Evolutionary conservation across 1,140 invertebrate species (phyloP), one percentile per base, ranked within the genome.

Genomic region (Dendrolimus kikuchii): DNA sequence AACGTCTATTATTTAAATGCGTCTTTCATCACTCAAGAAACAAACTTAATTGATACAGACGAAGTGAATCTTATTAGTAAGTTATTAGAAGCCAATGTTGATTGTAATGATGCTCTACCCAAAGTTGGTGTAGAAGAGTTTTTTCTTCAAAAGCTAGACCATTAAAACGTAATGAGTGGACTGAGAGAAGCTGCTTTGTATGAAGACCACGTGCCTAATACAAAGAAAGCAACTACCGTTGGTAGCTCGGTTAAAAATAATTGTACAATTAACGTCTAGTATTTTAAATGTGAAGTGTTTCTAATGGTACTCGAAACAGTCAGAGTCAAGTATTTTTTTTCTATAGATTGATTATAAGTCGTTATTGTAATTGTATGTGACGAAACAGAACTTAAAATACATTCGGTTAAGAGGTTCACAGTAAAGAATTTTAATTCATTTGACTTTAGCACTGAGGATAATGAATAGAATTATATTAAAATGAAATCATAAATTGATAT

Each of bases 131-230:
- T 23, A 23, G 38, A 56, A 44, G 49, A 40, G 63, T 74, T 66
- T 77, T 73, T 75, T 53, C 53, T 71, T 78, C 23, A 23, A 23
- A 23, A 74, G 54, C 62, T 65, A 79, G 72, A 78, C 77, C 75
- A 81, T 84, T 84, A 80, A 84, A 81, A 61, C 63, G 71, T 84
- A 84, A 84, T 81, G 77, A 83, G 78, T 81, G 75, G 74, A 61
- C 66, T 68, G 74, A 72, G 68, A 69, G 80, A 77, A 77, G 75
- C 72, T 75, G 62, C 69, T 77, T 78, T 76, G 69, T 73, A 67
- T 52, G 23, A 23, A 23, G 23, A 80, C 77, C 78, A 84, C 81
- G 81, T 81, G 81, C 80, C 77, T 70, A 71, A 74, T 73, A 69
- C 74, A 79, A 82, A 77, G 77, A 72, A 74, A 71, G 64, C 59